phyloP scores from a whole-genome alignment of 1,140 invertebrate genomes.

The Cydia strobilella region DNA sequence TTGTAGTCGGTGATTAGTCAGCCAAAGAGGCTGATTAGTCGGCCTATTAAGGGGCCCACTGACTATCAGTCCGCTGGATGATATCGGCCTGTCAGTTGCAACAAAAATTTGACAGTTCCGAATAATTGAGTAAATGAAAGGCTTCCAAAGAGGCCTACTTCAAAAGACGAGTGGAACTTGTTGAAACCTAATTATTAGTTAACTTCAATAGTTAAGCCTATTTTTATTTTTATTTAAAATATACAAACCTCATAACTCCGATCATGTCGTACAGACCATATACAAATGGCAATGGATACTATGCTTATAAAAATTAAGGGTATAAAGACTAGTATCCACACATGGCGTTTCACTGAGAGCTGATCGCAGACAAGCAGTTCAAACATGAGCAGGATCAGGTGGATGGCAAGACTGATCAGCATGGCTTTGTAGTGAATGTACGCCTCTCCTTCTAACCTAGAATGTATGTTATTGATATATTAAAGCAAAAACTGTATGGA shows the following conservation, averaged over 20 bases:
- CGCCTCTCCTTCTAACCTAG: constrained; percentile 94
- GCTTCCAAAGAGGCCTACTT: too few species aligned
- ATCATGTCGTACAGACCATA: constrained; percentile 99
- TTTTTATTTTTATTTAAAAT: not conserved
- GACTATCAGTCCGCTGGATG: too few species aligned
- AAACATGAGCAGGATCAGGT: constrained; percentile 97
- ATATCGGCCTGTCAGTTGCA: too few species aligned
- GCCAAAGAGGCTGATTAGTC: too few species aligned
- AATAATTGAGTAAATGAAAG: too few species aligned
- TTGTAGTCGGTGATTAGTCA: too few species aligned
- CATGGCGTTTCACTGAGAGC: constrained; percentile 92
- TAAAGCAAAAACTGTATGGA: not conserved
- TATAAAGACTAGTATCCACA: constrained; percentile 98
- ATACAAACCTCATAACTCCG: constrained; percentile 93
- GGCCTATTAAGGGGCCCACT: too few species aligned
- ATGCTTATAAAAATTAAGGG: constrained; percentile 98
- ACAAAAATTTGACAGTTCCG: too few species aligned
- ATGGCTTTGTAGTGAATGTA: constrained; percentile 99
- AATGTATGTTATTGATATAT: constrained; percentile 42
- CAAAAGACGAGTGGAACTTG: too few species aligned
- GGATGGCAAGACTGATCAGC: constrained; percentile 95
- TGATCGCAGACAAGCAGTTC: constrained; percentile 97
- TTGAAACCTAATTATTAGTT: too few species aligned
- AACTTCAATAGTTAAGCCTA: too few species aligned
- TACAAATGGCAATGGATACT: constrained; percentile 96